Conservation (phyloP, 1,140 invertebrate species). For the Drosophila saltans region DNA sequence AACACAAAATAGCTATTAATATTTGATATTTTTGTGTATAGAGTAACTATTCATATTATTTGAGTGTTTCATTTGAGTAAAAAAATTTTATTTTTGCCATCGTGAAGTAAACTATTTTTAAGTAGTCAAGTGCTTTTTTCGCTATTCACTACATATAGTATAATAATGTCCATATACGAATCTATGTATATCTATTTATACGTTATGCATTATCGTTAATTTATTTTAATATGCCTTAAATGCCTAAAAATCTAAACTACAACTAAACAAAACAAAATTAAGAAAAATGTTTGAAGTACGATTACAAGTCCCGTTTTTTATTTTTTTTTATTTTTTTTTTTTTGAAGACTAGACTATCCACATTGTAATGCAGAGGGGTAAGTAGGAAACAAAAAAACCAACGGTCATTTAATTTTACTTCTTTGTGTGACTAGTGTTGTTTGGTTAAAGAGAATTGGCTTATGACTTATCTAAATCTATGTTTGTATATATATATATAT, state of each 20-base stretch:
- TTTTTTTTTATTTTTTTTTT: conserved; percentile 46
- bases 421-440: conserved; percentile 70
- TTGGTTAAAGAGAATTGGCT: conserved; percentile 47
- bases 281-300: conserved; percentile 1
- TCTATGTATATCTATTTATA: conserved; percentile 32
- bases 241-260: conserved; percentile 39
- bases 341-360: conserved; percentile 76
- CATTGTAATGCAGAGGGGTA: background rate
- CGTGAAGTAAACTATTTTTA: conserved; percentile 47
- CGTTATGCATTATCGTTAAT: background rate
- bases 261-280: conserved; percentile 46
- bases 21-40: too few relatives aligned
- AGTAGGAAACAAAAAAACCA: background rate
- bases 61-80: conserved; percentile 25
- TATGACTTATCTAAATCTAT: conserved; percentile 46
- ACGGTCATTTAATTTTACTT: conserved; percentile 31
- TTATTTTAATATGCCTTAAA: conserved; percentile 33
- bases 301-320: background rate
- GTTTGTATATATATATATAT: background rate
- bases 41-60: too few relatives aligned
- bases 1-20: too few relatives aligned
- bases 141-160: conserved; percentile 37
- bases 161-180: conserved; percentile 1
- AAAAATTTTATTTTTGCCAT: conserved; percentile 51
- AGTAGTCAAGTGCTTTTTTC: conserved; percentile 32